These are phyloP conservation scores for Cebus imitator DNA, from an alignment of 2,113 vertebrate genomes.

Conservation along the genomic window DNA sequence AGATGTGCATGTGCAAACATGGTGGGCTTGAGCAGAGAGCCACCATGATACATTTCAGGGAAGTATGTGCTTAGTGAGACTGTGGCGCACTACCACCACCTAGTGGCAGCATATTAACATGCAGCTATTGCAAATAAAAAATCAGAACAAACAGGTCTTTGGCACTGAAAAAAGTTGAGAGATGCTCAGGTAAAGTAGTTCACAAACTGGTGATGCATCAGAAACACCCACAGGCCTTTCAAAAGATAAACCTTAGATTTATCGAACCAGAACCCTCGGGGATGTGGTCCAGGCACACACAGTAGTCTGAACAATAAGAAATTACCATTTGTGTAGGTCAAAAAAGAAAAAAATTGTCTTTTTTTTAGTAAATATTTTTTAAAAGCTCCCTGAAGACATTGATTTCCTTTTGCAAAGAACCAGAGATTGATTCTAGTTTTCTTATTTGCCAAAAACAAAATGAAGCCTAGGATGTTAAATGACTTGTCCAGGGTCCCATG, in stretches of 20 bases:
- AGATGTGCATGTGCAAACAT: background rate
- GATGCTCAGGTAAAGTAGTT: background rate
- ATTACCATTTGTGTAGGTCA: background rate
- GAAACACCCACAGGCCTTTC: background rate
- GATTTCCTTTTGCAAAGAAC: background rate
- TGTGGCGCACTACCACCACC: slow-evolving; percentile 48
- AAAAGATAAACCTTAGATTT: background rate
- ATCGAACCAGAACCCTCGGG: background rate
- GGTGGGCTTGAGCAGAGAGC: background rate
- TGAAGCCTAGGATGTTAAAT: background rate
- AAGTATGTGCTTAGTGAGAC: fast-evolving
- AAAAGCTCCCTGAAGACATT: background rate
- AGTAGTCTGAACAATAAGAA: background rate
- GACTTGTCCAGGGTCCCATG: background rate
- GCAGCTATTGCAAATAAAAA: background rate
- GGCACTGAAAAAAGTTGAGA: background rate
- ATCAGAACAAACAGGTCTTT: background rate
- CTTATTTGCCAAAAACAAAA: background rate
- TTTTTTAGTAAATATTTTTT: background rate
- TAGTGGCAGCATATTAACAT: slow-evolving; percentile 1
- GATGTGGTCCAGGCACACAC: background rate
- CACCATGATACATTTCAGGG: background rate
- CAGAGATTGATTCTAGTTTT: background rate
- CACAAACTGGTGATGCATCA: background rate
- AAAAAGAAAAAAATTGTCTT: background rate